These are phyloP conservation scores for Drosophila lacicola DNA, from an alignment of 2,888 invertebrate genomes.

Conservation along the genomic window DNA sequence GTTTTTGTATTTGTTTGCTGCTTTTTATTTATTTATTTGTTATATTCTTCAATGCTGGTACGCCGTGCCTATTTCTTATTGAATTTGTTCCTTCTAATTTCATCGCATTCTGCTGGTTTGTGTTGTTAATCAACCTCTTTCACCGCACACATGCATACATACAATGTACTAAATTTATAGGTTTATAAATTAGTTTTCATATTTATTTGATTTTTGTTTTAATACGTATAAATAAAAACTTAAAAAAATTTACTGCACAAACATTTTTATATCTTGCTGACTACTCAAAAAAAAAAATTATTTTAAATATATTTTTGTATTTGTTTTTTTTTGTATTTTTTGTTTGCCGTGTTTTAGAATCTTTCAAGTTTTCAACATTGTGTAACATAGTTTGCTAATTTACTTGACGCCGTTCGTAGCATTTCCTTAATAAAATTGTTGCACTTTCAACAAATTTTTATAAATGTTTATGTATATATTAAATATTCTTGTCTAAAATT, in stretches of 20 bases:
- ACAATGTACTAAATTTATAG: slow-evolving; percentile 49
- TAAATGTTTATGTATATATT: slow-evolving; percentile 35
- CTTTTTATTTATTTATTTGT: slow-evolving; percentile 50
- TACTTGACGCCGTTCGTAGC: slow-evolving; percentile 57
- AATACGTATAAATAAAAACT: slow-evolving; percentile 81
- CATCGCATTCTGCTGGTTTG: slow-evolving; percentile 28
- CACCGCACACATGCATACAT: slow-evolving; percentile 69
- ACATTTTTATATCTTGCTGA: slow-evolving; percentile 70
- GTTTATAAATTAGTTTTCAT: slow-evolving; percentile 55
- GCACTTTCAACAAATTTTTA: slow-evolving; percentile 47
- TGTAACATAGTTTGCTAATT: slow-evolving; percentile 64
- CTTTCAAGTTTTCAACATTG: slow-evolving; percentile 74
- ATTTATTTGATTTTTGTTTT: slow-evolving; percentile 59
- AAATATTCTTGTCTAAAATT: slow-evolving; percentile 45
- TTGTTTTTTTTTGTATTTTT: slow-evolving; percentile 29
- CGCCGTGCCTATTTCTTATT: slow-evolving; percentile 59
- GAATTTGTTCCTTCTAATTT: slow-evolving; percentile 22
- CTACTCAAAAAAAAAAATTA: slow-evolving; percentile 72
- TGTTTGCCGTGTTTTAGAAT: slow-evolving; percentile 56
- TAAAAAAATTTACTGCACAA: slow-evolving; percentile 79
- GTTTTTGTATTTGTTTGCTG: slow-evolving; percentile 29
- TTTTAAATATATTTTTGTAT: slow-evolving; percentile 45
- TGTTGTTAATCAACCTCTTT: slow-evolving; percentile 60
- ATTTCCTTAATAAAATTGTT: slow-evolving; percentile 49
- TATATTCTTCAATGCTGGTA: slow-evolving; percentile 61